phyloP scores from a whole-genome alignment of 30 jellyfish, hydroid and myxozoan species.

The Aurelia coerulea region DNA sequence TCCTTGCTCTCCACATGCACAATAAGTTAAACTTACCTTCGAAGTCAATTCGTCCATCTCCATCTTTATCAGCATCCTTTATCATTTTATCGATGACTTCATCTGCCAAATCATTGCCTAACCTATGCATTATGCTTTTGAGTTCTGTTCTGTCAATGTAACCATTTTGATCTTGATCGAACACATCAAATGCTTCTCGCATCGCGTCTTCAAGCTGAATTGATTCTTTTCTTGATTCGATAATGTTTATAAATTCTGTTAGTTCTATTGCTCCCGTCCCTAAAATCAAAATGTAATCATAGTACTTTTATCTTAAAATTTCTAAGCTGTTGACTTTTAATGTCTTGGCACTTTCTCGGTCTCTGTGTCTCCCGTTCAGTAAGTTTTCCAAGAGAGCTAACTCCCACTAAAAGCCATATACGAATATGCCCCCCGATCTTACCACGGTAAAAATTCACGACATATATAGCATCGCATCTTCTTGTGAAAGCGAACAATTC shows the following conservation, averaged over 20 bases:
- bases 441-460: no score
- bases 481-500: no score
- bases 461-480: no score
- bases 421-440: no score
- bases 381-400: no score
- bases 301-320: no score
- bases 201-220: constrained; percentile 61
- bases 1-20: no score
- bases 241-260: constrained; percentile 45
- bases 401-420: no score
- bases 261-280: constrained; percentile 64
- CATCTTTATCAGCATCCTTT: constrained; percentile 76
- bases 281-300: not conserved
- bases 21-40: constrained; percentile 36
- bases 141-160: constrained; percentile 69
- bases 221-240: constrained; percentile 42
- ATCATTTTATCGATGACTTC: constrained; percentile 75
- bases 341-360: no score
- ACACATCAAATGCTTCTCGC: constrained; percentile 47
- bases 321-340: no score
- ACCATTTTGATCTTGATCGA: constrained; percentile 80
- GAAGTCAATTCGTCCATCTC: constrained; percentile 78
- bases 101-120: constrained; percentile 68
- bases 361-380: no score
- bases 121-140: constrained; percentile 54